A percentile compares a stretch with the other conserved stretches of the same genome.
Evolutionary conservation across 2,888 invertebrate species (phyloP).

Genomic region (Gandaritis pyraliata): DNA sequence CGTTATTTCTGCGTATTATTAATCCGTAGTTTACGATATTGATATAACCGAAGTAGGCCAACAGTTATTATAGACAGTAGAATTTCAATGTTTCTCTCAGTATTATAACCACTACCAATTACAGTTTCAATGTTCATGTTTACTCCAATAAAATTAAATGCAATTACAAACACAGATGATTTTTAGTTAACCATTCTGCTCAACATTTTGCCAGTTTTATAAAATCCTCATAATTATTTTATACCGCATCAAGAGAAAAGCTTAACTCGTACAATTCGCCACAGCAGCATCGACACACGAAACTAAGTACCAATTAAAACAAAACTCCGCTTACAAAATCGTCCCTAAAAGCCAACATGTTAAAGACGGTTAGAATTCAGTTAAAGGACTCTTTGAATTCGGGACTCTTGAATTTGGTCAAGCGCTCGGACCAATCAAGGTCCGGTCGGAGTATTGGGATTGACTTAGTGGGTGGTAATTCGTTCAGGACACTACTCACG

Average conservation of each 20-base stretch:
- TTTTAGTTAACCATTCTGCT: constrained; percentile 18
- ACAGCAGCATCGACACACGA: constrained; percentile 52
- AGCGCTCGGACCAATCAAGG: constrained; percentile 60
- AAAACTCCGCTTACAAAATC: constrained; percentile 55
- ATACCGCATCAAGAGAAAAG: constrained; percentile 5
- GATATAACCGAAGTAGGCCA: constrained; percentile 2
- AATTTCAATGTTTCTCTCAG: constrained; percentile 11
- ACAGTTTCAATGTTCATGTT: constrained; percentile 25
- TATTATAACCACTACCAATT: constrained; percentile 10
- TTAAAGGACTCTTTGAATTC: constrained; percentile 52
- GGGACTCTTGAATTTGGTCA: constrained; percentile 62
- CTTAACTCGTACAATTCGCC: constrained; percentile 60
- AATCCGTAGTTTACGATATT: constrained; percentile 5
- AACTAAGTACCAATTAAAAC: constrained; percentile 73
- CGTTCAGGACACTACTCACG: constrained; percentile 41
- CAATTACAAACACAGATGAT: constrained; percentile 22
- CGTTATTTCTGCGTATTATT: not conserved
- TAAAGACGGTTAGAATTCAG: constrained; percentile 51
- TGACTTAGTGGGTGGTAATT: constrained; percentile 64
- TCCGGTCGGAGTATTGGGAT: constrained; percentile 73
- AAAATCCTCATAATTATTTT: not conserved
- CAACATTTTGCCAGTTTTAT: no score
- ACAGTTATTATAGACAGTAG: constrained; percentile 17
- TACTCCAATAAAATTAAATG: constrained; percentile 26
- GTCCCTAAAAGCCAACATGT: constrained; percentile 46